phyloP scores from a whole-genome alignment of 2,888 invertebrate species.

The Mayetiola destructor region DNA sequence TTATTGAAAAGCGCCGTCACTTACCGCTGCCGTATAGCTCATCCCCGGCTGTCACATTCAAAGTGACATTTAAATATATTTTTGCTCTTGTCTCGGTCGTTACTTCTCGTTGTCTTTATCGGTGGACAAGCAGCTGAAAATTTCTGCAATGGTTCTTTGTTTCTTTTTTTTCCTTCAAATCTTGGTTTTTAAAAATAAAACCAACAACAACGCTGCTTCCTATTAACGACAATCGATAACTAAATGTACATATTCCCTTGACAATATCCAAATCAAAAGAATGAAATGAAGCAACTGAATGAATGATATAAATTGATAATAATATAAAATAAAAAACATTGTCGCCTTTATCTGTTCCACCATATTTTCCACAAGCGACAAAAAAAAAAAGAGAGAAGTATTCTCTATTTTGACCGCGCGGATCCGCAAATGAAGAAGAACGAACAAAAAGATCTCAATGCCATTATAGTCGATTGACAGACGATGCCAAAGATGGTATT shows the following conservation, averaged over 20 bases:
- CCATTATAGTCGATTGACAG: not conserved
- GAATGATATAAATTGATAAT: constrained; percentile 7
- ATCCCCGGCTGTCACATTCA: not conserved
- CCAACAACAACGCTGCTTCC: too few relatives aligned
- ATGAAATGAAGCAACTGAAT: not conserved
- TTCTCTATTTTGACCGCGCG: too few relatives aligned
- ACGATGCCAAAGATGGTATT: not conserved
- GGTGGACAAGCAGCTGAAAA: constrained; percentile 10
- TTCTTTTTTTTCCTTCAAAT: not conserved
- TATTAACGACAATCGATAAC: not conserved
- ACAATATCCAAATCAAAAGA: not conserved
- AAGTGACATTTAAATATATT: constrained; percentile 4
- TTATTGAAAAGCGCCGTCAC: not conserved
- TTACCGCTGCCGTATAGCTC: not conserved
- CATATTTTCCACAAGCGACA: not conserved
- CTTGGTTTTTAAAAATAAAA: too few relatives aligned
- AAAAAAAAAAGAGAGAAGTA: not conserved
- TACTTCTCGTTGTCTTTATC: not conserved
- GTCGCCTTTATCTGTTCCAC: not conserved
- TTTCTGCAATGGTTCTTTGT: not conserved
- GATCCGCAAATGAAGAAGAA: too few relatives aligned
- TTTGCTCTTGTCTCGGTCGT: not conserved
- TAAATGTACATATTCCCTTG: not conserved
- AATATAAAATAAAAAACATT: too few relatives aligned
- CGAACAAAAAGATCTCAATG: not conserved